These are phyloP conservation scores for Harlomillsia oculata DNA, from an alignment of 1,140 invertebrate species.

Conservation along the genomic window DNA sequence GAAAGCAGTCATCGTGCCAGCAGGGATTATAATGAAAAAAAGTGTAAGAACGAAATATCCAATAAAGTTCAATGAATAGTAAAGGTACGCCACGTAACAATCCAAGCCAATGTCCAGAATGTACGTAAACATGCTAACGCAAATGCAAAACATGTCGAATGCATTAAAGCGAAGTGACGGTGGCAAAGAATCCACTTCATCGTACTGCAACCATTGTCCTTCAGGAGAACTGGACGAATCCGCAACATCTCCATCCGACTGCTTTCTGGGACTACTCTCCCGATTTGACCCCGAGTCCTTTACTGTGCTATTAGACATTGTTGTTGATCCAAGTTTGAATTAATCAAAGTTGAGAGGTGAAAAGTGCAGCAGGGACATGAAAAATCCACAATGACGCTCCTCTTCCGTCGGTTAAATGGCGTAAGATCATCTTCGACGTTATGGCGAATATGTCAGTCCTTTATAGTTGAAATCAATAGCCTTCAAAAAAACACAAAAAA, in stretches of 20 bases:
- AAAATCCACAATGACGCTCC: not conserved
- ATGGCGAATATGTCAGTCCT: too few relatives aligned
- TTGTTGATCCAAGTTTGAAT: not conserved
- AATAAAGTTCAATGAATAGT: constrained; percentile 45
- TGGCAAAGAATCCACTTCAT: constrained; percentile 31
- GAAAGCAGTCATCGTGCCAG: constrained; percentile 48
- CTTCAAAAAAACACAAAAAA: too few relatives aligned
- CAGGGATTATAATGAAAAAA: constrained; percentile 53
- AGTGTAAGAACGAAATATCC: constrained; percentile 51
- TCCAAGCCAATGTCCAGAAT: constrained; percentile 55
- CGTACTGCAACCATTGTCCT: constrained; percentile 24
- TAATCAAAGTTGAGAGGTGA: too few relatives aligned
- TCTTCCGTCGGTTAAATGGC: too few relatives aligned
- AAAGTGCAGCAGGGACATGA: too few relatives aligned
- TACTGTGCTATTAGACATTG: too few relatives aligned
- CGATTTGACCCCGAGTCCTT: constrained; percentile 19
- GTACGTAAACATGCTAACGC: constrained; percentile 44
- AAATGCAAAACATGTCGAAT: constrained; percentile 31
- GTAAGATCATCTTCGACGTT: too few relatives aligned
- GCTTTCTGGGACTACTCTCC: constrained; percentile 25
- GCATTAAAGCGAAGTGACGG: constrained; percentile 28
- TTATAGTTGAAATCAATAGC: too few relatives aligned
- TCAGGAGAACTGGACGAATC: constrained; percentile 18
- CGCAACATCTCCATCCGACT: constrained; percentile 29
- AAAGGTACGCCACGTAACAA: constrained; percentile 52